Evolutionary conservation across 2,888 invertebrate genomes (phyloP).

Genomic region (Agrypnus murinus): DNA sequence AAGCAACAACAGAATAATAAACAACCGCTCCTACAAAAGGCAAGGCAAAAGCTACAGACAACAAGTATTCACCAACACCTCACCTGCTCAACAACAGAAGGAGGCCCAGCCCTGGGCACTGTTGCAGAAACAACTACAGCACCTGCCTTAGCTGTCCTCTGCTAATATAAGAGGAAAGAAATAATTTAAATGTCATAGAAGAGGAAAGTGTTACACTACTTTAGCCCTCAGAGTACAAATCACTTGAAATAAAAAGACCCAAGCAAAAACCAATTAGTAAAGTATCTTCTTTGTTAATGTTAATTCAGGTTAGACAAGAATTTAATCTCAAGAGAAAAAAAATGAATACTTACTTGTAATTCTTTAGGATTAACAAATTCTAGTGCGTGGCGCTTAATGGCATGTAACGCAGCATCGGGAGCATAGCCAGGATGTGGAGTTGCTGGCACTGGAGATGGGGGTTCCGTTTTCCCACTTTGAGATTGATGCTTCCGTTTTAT

Average conservation of each 20-base stretch:
- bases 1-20: neutral
- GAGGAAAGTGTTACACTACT: conserved; percentile 43
- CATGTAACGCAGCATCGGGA: conserved; percentile 96
- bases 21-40: neutral
- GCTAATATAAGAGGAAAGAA: conserved; percentile 71
- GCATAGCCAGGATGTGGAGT: conserved; percentile 89
- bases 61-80: conserved; percentile 62
- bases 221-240: neutral
- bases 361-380: conserved; percentile 94
- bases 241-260: neutral
- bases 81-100: conserved; percentile 77
- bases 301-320: neutral
- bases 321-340: neutral
- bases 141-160: conserved; percentile 74
- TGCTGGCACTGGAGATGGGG: conserved; percentile 74
- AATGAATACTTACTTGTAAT: conserved; percentile 79
- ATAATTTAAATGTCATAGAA: conserved; percentile 54
- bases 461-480: conserved; percentile 72
- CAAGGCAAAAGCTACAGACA: neutral
- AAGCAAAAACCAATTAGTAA: conserved; percentile 9
- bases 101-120: conserved; percentile 74
- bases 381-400: conserved; percentile 95
- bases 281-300: conserved; percentile 25
- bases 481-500: conserved; percentile 78
- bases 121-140: conserved; percentile 72